Conservation (phyloP, 2,113 vertebrate species). For the Columba livia region DNA sequence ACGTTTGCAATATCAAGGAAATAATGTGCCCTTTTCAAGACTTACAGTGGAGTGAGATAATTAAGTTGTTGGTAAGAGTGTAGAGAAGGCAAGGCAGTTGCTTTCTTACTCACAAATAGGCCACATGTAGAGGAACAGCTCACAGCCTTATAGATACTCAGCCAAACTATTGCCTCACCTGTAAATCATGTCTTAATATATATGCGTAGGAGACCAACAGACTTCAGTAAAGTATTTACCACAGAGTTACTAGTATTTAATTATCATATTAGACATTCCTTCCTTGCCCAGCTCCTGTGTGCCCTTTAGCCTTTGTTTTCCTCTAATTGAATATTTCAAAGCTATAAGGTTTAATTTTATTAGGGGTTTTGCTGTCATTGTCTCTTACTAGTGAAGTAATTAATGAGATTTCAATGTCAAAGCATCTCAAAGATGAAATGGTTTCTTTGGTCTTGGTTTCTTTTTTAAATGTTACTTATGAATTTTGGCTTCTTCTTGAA, state of each 20-base stretch:
- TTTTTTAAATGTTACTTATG: not conserved
- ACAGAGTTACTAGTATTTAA: not conserved
- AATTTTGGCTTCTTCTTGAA: not conserved
- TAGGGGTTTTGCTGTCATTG: not conserved
- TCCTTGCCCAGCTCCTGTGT: not conserved
- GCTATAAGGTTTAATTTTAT: not conserved
- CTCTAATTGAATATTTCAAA: not conserved
- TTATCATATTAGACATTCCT: not conserved
- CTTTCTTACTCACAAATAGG: not conserved
- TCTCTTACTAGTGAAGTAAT: not conserved
- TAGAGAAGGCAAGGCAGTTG: not conserved
- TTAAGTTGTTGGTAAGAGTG: not conserved
- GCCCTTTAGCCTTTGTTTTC: not conserved
- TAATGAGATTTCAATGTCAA: not conserved
- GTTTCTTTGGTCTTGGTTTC: not conserved
- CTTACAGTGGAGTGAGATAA: not conserved
- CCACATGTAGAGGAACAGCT: not conserved
- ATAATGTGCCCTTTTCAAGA: fast-evolving
- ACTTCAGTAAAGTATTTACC: not conserved
- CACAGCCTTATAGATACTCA: not conserved
- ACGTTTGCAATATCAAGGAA: not conserved
- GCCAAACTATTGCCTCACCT: not conserved
- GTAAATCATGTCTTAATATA: not conserved
- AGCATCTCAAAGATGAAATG: not conserved
- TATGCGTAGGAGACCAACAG: not conserved